Percentiles rank a stretch among this genome's conserved stretches.
phyloP scores from a whole-genome alignment of 1,140 invertebrate species.

The Aphelinus certus region DNA sequence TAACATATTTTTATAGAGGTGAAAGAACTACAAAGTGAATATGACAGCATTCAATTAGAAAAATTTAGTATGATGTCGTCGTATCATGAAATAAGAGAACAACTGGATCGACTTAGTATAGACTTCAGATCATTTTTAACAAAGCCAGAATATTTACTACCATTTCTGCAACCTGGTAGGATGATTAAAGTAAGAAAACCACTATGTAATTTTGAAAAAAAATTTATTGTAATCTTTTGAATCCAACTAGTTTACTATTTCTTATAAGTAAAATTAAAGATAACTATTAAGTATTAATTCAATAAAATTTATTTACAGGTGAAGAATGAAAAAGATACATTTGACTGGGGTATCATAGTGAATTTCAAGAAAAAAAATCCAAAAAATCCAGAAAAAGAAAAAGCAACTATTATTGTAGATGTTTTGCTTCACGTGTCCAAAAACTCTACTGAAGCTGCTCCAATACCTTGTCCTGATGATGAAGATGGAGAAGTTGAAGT shows the following conservation, averaged over 20 bases:
- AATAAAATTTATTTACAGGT: conserved; percentile 68
- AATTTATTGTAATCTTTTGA: no score
- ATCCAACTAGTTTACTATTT: conserved; percentile 16
- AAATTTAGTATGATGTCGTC: conserved; percentile 82
- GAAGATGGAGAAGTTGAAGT: conserved; percentile 89
- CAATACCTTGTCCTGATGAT: conserved; percentile 72
- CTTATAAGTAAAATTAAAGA: no score
- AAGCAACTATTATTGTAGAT: conserved; percentile 79
- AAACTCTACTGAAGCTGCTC: conserved; percentile 68
- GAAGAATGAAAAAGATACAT: conserved; percentile 85
- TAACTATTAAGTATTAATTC: not conserved
- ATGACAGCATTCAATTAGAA: conserved; percentile 72
- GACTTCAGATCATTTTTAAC: conserved; percentile 85
- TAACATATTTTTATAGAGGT: conserved; percentile 70
- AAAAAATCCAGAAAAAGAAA: conserved; percentile 70
- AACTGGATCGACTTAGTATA: conserved; percentile 78
- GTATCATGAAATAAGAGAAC: conserved; percentile 87
- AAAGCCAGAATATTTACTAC: conserved; percentile 87
- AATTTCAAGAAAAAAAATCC: conserved; percentile 84
- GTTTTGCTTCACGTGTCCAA: conserved; percentile 81
- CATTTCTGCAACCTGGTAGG: conserved; percentile 93
- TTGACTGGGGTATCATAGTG: conserved; percentile 96
- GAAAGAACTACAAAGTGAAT: conserved; percentile 74
- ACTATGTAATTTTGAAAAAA: no score
- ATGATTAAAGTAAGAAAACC: conserved; percentile 80